Percentiles rank a stretch among this genome's conserved stretches.
phyloP scores from a whole-genome alignment of 2,797 vertebrate species.

The Naso thynnoides region DNA sequence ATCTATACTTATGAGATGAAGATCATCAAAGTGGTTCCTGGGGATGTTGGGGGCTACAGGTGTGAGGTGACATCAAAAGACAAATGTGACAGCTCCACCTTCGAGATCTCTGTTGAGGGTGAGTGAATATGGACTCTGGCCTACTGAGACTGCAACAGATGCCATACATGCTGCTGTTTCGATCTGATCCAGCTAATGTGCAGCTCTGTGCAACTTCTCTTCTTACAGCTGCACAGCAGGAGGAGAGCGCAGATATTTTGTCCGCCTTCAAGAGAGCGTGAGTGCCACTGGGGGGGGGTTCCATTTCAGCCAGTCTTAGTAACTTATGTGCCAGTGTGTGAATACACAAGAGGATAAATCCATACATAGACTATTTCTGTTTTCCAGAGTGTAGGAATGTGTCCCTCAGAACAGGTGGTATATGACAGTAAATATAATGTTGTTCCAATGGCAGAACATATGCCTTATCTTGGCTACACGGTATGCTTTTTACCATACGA shows the following conservation, averaged over 20 bases:
- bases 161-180: constrained; percentile 46
- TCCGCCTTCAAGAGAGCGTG: constrained; percentile 86
- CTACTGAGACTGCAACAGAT: constrained; percentile 15
- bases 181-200: constrained; percentile 53
- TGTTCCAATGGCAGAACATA: constrained; percentile 18
- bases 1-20: constrained; percentile 90
- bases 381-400: constrained; percentile 7
- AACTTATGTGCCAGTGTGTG: not conserved
- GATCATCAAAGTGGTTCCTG: constrained; percentile 84
- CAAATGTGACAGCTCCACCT: constrained; percentile 89
- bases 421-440: constrained; percentile 1
- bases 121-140: constrained; percentile 50
- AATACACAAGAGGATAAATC: constrained; percentile 3
- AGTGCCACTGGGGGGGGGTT: constrained; percentile 54
- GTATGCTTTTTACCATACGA: not conserved
- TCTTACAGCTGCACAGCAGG: constrained; percentile 77
- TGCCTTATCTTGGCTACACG: not conserved
- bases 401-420: constrained; percentile 13
- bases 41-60: constrained; percentile 89
- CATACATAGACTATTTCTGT: constrained; percentile 23
- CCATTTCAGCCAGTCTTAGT: constrained; percentile 19
- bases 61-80: constrained; percentile 91
- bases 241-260: constrained; percentile 76
- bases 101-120: constrained; percentile 90
- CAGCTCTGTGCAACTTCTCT: constrained; percentile 63